These are phyloP conservation scores for Drosophila dives DNA, from an alignment of 2,888 invertebrate genomes.

Conservation along the genomic window DNA sequence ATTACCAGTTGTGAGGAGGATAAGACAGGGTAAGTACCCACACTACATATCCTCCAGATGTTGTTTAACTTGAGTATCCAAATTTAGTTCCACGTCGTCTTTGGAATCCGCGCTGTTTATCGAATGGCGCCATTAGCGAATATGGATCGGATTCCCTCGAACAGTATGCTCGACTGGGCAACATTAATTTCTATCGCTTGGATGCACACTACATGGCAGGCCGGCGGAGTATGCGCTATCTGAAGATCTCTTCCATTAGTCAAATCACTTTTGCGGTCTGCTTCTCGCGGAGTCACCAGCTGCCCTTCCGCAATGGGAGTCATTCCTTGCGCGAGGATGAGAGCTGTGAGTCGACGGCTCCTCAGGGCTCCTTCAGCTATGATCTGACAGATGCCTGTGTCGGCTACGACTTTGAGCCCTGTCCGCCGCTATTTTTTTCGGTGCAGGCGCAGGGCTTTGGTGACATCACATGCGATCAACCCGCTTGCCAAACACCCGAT, in stretches of 20 bases:
- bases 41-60: not conserved
- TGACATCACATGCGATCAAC: conserved; percentile 86
- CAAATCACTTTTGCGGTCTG: conserved; percentile 87
- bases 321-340: conserved; percentile 80
- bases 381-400: conserved; percentile 87
- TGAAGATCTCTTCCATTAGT: conserved; percentile 86
- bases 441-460: conserved; percentile 85
- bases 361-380: conserved; percentile 86
- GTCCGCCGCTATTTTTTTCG: conserved; percentile 89
- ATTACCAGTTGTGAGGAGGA: conserved; percentile 86
- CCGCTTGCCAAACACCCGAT: conserved; percentile 89
- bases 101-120: conserved; percentile 87
- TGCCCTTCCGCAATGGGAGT: conserved; percentile 85
- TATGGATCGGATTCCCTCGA: conserved; percentile 85
- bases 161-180: conserved; percentile 88
- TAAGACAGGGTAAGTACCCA: conserved; percentile 86
- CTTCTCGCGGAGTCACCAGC: conserved; percentile 86
- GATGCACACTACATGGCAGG: conserved; percentile 90
- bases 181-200: conserved; percentile 88
- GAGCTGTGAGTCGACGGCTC: conserved; percentile 87
- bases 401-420: conserved; percentile 86
- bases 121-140: conserved; percentile 84
- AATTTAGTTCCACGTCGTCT: conserved; percentile 87
- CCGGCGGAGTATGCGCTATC: conserved; percentile 85
- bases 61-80: not conserved